Evolutionary conservation across 1,140 invertebrate genomes (phyloP), one percentile per base, ranked within the genome.

Genomic region (Cryptotermes secundus): DNA sequence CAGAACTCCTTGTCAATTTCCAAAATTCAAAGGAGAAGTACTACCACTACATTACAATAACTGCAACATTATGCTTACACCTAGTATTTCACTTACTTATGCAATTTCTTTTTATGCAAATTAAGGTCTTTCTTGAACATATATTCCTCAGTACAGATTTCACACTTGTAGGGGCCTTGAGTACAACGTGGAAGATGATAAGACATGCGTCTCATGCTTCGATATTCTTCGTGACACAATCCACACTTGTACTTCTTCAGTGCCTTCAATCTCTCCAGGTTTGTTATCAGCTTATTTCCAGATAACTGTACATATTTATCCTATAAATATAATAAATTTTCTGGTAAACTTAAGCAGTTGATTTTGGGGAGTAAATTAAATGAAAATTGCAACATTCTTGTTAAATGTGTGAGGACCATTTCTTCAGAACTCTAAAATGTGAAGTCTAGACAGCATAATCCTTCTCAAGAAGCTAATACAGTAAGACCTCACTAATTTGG

Each of bases 111-210:
- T 82, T 87, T 88, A 83, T 88, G 87, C 31, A 83, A 81, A 45
- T 87, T 86, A 22, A 88, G 86, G 16, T 86, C 85, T 31, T 86
- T 86, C 45, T 85, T 86, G 22, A 84, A 86, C 34, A 35, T 31
- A 49, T 86, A 87, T 2, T 86, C 34, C 14, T 86, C 19, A 31
- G 83, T 22, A 83, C 87, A 88, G 31, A 88, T 83, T 79, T 87
- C 86, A 81, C 87, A 88, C 7, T 83, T 83, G 83, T 88, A 88
- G n/a, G 87, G 87, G 3, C 87, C 87, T 42, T 86, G 84, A n/a
- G 80, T 79, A 80, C 87, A 88, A 12, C 86, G 85, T 0, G 86
- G 84, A 2, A 87, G 84, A 80, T 88, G 87, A 82, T 87, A 88
- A 0, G 85, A 83, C 83, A 88, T 88, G 24, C 87, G 86, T 19